Conservation (phyloP, 2,888 invertebrate species). For the Caenorhabditis drosophilae region DNA sequence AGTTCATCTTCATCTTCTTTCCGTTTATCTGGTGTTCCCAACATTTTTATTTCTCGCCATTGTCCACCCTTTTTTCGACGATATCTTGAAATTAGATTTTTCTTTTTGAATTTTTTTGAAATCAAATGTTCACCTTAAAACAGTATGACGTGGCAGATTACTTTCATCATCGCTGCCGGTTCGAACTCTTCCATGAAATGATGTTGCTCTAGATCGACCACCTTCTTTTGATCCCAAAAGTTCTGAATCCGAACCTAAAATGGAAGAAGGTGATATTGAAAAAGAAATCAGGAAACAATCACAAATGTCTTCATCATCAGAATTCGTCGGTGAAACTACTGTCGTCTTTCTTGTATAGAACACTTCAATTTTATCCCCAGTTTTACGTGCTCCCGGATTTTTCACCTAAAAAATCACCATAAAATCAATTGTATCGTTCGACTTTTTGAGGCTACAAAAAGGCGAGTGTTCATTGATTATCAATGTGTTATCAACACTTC, state of each 20-base stretch:
- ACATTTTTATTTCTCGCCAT: slow-evolving; percentile 54
- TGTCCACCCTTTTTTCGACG: slow-evolving; percentile 55
- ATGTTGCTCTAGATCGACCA: slow-evolving; percentile 27
- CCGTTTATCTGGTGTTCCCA: slow-evolving; percentile 38
- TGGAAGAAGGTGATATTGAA: background rate
- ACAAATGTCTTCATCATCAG: slow-evolving; percentile 56
- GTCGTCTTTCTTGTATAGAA: slow-evolving; percentile 50
- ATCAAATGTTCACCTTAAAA: slow-evolving; percentile 16
- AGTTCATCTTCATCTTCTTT: slow-evolving; percentile 51
- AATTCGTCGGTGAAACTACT: slow-evolving; percentile 53
- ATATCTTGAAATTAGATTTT: slow-evolving; percentile 32
- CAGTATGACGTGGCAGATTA: slow-evolving; percentile 20
- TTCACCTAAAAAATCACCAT: slow-evolving; percentile 32
- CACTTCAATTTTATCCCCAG: slow-evolving; percentile 49
- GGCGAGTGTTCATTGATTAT: no score
- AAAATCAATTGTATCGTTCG: no score
- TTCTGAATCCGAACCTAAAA: slow-evolving; percentile 43
- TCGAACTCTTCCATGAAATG: slow-evolving; percentile 26
- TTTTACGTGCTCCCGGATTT: slow-evolving; percentile 49
- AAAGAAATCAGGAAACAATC: slow-evolving; percentile 13
- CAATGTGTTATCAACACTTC: no score
- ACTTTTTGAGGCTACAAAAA: slow-evolving; percentile 3
- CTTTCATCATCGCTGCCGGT: slow-evolving; percentile 38
- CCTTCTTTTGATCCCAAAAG: slow-evolving; percentile 22
- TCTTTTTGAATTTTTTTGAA: background rate